Base-by-base conservation (phyloP, 1,140 invertebrate species). In the Eciton burchellii region DNA sequence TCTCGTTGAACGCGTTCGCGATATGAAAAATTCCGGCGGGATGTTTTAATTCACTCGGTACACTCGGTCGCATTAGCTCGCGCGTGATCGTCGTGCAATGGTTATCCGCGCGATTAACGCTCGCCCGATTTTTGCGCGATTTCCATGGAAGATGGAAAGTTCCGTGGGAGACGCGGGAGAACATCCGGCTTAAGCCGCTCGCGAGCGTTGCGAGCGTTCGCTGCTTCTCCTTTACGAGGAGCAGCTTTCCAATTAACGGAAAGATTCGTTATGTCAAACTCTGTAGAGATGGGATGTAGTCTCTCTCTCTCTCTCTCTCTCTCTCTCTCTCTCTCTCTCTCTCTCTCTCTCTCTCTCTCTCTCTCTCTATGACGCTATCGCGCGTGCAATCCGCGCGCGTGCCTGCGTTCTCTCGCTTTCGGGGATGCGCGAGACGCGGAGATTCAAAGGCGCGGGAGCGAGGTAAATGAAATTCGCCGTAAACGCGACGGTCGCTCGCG, bases 31-130 rank as follows among this genome's bases (percentile, higher is more conserved):
- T 72, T 72, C n/a, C 59, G 59, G 59, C 52, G 52, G 41, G 52
- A 72, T 35, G 35, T 63, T 76, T 76, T 76, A 76, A 63, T 63
- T 49, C 26, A 19, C n/a, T 26, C 19, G n/a, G n/a, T 49, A 47
- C 49, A 63, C 63, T 63, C 63, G 26, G 24, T 24, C 26, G 72
- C 43, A 63, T 76, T 63, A 49, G 59, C 59, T n/a, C 8, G 59
- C 49, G 6, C 49, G 26, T 35, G 59, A 63, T 76, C 63, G 63
- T 76, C 63, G 43, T 43, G 21, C n/a, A n/a, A n/a, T 56, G 49
- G 70, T 79, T 79, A 79, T 76, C 72, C 11, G 72, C 14, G 59
- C 59, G 65, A 76, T 76, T 76, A 65, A 76, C 65, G 65, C 14
- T 16, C 35, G 59, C 26, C 59, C 59, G 63, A 76, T 76, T 76